These are phyloP conservation scores for Mesembrinibis cayennensis DNA, from an alignment of 2,113 vertebrate genomes.

Conservation along the genomic window DNA sequence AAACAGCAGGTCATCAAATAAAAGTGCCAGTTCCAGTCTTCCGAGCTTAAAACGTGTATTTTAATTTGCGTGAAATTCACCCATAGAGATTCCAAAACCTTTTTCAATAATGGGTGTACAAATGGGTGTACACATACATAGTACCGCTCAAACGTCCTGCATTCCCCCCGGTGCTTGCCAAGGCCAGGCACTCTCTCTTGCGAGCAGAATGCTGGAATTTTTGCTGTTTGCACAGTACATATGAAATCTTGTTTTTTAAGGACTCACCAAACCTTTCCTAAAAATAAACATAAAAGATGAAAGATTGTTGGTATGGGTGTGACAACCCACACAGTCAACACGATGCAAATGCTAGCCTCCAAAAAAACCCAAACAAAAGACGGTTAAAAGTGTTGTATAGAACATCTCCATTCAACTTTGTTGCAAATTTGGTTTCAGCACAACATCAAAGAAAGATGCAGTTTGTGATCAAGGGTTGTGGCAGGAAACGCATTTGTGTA, in stretches of 20 bases:
- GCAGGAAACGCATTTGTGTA: neutral
- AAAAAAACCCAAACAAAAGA: neutral
- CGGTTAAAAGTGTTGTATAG: accelerated
- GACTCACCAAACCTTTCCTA: neutral
- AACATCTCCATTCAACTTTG: neutral
- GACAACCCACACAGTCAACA: neutral
- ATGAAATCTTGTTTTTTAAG: neutral
- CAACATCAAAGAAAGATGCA: neutral
- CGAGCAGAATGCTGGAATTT: neutral
- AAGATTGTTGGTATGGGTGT: neutral
- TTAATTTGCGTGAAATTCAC: neutral
- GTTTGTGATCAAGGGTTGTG: neutral
- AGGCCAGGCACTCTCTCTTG: neutral
- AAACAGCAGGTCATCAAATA: neutral
- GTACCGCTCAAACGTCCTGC: accelerated
- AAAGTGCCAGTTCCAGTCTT: neutral
- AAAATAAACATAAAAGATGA: slow-evolving; percentile 21
- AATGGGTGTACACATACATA: neutral
- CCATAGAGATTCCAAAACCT: neutral
- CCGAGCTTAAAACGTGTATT: neutral
- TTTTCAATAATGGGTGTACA: neutral
- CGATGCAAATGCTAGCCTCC: neutral
- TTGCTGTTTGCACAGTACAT: neutral
- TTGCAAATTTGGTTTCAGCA: neutral
- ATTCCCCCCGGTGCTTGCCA: neutral